These are phyloP conservation scores for Spizaetus ornatus DNA, from an alignment of 2,113 vertebrate species.

Conservation along the genomic window DNA sequence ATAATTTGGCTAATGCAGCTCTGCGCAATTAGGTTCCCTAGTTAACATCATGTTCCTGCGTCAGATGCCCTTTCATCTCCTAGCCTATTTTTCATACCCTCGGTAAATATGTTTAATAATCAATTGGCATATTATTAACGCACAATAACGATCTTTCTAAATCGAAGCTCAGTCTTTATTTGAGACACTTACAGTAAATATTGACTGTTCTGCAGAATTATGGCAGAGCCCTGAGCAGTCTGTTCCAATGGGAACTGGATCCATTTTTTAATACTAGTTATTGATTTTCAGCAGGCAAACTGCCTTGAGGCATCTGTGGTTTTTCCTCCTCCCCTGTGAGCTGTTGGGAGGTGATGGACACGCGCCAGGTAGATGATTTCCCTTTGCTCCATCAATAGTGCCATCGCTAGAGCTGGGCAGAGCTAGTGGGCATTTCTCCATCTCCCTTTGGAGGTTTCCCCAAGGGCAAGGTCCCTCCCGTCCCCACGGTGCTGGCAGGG, in stretches of 20 bases:
- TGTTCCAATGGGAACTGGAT: conserved; percentile 60
- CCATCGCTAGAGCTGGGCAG: not conserved
- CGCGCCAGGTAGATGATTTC: not conserved
- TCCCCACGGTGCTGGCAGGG: not conserved
- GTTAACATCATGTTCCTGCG: conserved; percentile 53
- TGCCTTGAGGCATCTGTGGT: conserved; percentile 52
- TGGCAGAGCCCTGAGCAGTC: conserved; percentile 63
- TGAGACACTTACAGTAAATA: conserved; percentile 72
- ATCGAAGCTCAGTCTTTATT: conserved; percentile 74
- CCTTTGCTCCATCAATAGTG: conserved; percentile 16
- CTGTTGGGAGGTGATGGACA: conserved; percentile 33
- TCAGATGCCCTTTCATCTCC: conserved; percentile 46
- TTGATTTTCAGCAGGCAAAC: conserved; percentile 64
- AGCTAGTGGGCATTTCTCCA: not conserved
- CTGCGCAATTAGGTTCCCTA: conserved; percentile 49
- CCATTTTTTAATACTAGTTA: conserved; percentile 76
- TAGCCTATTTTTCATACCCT: conserved; percentile 64
- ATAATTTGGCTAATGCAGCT: conserved; percentile 63
- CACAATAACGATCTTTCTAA: conserved; percentile 65
- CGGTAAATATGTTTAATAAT: conserved; percentile 76
- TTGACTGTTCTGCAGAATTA: conserved; percentile 74
- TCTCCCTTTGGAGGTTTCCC: not conserved
- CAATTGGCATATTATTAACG: conserved; percentile 75
- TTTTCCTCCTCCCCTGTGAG: conserved; percentile 40
- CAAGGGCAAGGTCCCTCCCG: not conserved